Evolutionary conservation across 1,140 invertebrate genomes (phyloP).

Genomic region (Cotesia chilonis): DNA sequence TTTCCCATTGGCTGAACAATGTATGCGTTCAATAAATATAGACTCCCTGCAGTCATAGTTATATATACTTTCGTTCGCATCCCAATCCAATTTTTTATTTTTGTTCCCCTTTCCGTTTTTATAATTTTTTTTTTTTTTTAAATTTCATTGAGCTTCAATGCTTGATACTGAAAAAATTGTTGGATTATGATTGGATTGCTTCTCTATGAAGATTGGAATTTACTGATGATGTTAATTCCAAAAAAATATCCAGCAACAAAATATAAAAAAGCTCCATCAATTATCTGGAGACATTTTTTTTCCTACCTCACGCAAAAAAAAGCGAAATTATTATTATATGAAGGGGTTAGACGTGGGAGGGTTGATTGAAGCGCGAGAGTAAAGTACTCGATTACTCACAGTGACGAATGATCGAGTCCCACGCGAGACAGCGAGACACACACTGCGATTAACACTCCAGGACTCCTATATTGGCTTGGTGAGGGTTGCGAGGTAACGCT

Average conservation of each 20-base stretch:
- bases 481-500: neutral
- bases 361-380: conserved; percentile 26
- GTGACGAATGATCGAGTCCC: conserved; percentile 39
- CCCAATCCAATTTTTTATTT: conserved; percentile 8
- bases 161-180: no score
- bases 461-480: neutral
- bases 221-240: neutral
- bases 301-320: neutral
- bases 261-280: neutral
- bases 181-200: no score
- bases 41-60: conserved; percentile 18
- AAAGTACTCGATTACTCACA: conserved; percentile 38
- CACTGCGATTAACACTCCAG: neutral
- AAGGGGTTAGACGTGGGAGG: conserved; percentile 23
- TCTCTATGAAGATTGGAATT: no score
- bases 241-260: neutral
- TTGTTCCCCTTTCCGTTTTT: neutral
- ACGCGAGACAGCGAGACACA: conserved; percentile 28
- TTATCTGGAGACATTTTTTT: no score
- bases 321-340: conserved; percentile 16
- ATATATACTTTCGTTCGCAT: conserved; percentile 28
- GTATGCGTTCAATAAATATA: conserved; percentile 40
- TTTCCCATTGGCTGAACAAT: conserved; percentile 47
- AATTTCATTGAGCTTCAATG: no score
- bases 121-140: conserved; percentile 26